Conservation (phyloP, 2,113 vertebrate species). For the Ptyas mucosa region DNA sequence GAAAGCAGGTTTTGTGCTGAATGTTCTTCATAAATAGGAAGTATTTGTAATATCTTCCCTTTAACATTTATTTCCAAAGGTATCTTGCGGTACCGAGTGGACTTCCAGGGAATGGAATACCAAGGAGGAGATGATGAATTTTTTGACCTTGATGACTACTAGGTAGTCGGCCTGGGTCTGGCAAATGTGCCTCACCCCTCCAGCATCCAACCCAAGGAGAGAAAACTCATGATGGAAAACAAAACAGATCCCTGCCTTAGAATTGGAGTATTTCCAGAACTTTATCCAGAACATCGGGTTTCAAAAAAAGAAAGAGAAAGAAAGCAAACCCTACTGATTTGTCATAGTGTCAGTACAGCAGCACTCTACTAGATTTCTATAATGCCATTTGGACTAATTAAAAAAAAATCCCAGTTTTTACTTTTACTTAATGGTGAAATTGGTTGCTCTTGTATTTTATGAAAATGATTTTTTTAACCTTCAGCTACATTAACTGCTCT, state of each 20-base stretch:
- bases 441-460: constrained; percentile 98
- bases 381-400: constrained; percentile 84
- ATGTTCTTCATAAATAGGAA: neutral
- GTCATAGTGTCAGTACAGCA: constrained; percentile 89
- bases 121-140: constrained; percentile 98
- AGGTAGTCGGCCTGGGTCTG: constrained; percentile 94
- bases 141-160: constrained; percentile 99
- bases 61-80: constrained; percentile 69
- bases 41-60: constrained; percentile 42
- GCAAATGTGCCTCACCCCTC: constrained; percentile 83
- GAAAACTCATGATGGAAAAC: constrained; percentile 78
- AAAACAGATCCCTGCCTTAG: constrained; percentile 93
- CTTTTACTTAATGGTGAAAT: constrained; percentile 89
- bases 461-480: constrained; percentile 95
- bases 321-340: constrained; percentile 78
- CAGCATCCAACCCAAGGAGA: constrained; percentile 86
- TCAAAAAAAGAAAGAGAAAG: constrained; percentile 70
- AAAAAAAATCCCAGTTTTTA: constrained; percentile 85
- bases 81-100: constrained; percentile 99
- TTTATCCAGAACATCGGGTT: constrained; percentile 84
- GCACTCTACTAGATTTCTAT: constrained; percentile 80
- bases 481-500: constrained; percentile 96
- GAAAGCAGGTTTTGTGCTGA: neutral
- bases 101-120: constrained; percentile 99
- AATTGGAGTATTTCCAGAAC: constrained; percentile 92